Evolutionary conservation across 2,797 vertebrate species (phyloP).

Genomic region (Lepidocolaptes lacrymiger): DNA sequence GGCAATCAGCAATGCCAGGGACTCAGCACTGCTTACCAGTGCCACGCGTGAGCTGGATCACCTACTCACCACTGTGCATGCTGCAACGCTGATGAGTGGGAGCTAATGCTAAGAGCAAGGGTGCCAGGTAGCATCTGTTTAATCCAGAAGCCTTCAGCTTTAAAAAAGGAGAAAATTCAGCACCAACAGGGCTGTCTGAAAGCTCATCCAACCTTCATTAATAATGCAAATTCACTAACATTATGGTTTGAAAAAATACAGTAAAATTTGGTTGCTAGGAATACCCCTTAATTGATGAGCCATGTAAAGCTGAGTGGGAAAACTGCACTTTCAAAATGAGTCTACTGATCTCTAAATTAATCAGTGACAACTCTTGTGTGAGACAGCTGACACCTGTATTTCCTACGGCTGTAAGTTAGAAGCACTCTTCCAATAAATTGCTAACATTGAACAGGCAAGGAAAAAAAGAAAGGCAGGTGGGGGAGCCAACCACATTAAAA

Average conservation of each 20-base stretch:
- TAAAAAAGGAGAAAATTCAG: background rate
- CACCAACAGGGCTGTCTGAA: background rate
- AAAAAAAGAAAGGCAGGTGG: background rate
- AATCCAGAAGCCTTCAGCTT: background rate
- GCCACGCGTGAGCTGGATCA: background rate
- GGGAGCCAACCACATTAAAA: background rate
- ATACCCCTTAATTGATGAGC: background rate
- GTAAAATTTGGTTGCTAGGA: background rate
- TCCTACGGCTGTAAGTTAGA: accelerated
- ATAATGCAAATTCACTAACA: background rate
- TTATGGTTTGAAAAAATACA: background rate
- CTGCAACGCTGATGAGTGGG: accelerated
- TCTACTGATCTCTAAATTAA: background rate
- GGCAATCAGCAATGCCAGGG: background rate
- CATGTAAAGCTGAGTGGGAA: background rate
- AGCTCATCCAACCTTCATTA: background rate
- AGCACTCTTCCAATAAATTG: background rate
- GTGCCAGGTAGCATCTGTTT: background rate
- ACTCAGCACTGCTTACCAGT: accelerated
- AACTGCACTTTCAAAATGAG: background rate
- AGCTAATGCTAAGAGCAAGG: background rate
- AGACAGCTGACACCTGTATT: background rate
- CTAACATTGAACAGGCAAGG: background rate
- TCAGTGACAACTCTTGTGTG: background rate
- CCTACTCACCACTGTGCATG: background rate